Evolutionary conservation across 2,113 vertebrate genomes (phyloP).

Genomic region (Glaucomys volans): DNA sequence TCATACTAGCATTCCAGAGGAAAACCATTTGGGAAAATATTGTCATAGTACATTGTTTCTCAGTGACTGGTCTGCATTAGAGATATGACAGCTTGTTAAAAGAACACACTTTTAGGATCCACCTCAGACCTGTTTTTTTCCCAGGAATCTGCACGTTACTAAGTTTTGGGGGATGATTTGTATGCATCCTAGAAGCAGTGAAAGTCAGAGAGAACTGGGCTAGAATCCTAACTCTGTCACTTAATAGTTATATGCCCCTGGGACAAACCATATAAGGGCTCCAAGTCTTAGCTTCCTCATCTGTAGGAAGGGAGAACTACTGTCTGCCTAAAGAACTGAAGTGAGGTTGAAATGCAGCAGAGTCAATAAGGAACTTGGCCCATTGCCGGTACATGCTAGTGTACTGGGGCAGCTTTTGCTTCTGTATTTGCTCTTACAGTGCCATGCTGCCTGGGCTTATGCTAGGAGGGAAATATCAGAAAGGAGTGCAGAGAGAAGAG

Average conservation of each 20-base stretch:
- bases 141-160: slow-evolving; percentile 19
- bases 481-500: not conserved
- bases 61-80: not conserved
- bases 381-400: not conserved
- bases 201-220: not conserved
- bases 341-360: not conserved
- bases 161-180: not conserved
- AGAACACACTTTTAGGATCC: not conserved
- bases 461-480: not conserved
- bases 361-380: not conserved
- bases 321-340: not conserved
- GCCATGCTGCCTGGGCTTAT: not conserved
- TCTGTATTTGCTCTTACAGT: not conserved
- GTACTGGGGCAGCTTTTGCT: not conserved
- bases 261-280: not conserved
- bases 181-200: slow-evolving; percentile 16
- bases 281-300: not conserved
- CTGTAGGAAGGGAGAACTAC: not conserved
- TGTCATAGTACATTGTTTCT: not conserved
- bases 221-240: not conserved
- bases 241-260: not conserved
- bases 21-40: not conserved
- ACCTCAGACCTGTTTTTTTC: not conserved
- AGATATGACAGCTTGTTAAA: slow-evolving; percentile 1
- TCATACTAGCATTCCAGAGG: not conserved